Evolutionary conservation across 2,888 invertebrate species (phyloP), one percentile per base, ranked within the genome.

Genomic region (Dolichomitus sp.): DNA sequence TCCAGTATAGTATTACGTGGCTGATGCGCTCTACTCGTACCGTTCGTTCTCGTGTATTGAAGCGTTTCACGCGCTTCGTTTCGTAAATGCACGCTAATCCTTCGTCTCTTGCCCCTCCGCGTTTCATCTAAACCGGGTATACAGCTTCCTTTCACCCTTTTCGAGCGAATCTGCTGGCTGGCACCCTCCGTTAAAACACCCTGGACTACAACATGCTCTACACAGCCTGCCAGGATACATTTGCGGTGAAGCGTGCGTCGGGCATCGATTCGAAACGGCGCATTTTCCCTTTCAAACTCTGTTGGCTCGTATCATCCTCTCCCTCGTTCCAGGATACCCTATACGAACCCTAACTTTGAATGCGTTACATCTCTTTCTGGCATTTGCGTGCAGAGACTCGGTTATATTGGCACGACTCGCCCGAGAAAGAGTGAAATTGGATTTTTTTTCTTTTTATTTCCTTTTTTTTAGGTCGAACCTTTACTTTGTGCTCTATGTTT

Each of bases 71-170:
- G 78, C 82, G 72, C 73, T 54, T 87, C 80, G 88, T 89, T 90
- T 89, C 84, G 88, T 88, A 91, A 91, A 90, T 90, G 88, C 88
- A 86, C 88, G 88, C 89, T 90, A 91, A 91, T 91, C 89, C 89
- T 87, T 86, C 86, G 87, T 87, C 86, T 86, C 70, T 81, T 85
- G 84, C 80, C 82, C 73, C 81, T 72, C 63, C 70, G 68, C 59
- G 78, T 61, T 61, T 45, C 65, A 65, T 65, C 65, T 42, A 27
- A 23, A 23, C 65, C 45, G 27, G 2, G 12, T 23, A 27, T 14
- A 23, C 23, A 65, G 45, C 42, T 65, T 65, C 65, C 27, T 65
- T 65, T 80, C 80, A 79, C 74, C 75, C 75, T 78, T 75, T 79
- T 72, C 69, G 42, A 59, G 37, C 45, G 79, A 61, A 79, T 79